Conservation (phyloP, 2,888 invertebrate genomes). For the Ramazzottius varieornatus region DNA sequence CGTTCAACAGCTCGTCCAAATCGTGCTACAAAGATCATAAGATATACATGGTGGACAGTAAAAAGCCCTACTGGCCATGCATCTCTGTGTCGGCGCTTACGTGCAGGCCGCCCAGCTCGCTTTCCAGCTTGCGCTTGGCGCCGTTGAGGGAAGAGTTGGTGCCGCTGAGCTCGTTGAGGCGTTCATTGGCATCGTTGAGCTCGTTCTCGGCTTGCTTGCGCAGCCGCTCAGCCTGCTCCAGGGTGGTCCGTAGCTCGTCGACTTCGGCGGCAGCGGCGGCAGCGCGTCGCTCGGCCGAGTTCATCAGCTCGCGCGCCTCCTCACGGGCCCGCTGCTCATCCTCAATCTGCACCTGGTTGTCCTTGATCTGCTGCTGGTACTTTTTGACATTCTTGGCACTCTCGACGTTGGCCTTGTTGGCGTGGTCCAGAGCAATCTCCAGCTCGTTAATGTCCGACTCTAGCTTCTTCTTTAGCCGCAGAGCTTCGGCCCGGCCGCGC, state of each 20-base stretch:
- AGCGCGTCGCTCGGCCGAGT: conserved; percentile 86
- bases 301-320: conserved; percentile 88
- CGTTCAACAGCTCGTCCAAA: conserved; percentile 89
- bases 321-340: conserved; percentile 94
- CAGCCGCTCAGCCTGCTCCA: conserved; percentile 92
- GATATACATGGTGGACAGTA: background rate
- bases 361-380: conserved; percentile 90
- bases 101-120: conserved; percentile 90
- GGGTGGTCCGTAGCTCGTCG: conserved; percentile 82
- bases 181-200: conserved; percentile 86
- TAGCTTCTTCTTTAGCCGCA: conserved; percentile 99
- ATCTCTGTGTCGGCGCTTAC: conserved; percentile 20
- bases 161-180: conserved; percentile 80
- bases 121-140: conserved; percentile 97
- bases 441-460: conserved; percentile 99
- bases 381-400: conserved; percentile 98
- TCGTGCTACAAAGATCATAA: conserved; percentile 36
- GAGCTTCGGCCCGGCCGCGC: conserved; percentile 97
- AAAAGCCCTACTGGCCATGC: no score
- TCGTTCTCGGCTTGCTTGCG: conserved; percentile 95
- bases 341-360: conserved; percentile 76
- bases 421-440: conserved; percentile 92
- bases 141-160: conserved; percentile 76
- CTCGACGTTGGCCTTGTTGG: conserved; percentile 85
- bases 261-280: conserved; percentile 90